A percentile compares a stretch with the other conserved stretches of the same genome.
phyloP scores from a whole-genome alignment of 2,113 vertebrate species.

The Pomatorhinus ruficollis region DNA sequence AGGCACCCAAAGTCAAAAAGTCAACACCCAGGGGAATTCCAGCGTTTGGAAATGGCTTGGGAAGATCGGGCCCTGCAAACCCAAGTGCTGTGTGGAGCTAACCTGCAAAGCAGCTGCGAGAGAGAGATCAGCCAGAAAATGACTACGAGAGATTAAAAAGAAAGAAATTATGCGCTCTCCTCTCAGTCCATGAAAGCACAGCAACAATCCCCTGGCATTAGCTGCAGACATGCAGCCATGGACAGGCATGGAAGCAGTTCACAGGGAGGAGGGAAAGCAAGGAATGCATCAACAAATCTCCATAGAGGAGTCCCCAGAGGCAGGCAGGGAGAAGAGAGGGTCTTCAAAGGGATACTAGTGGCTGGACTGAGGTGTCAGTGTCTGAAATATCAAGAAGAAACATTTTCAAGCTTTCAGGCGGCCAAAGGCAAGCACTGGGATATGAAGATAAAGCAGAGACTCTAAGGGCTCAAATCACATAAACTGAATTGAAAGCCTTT shows the following conservation, averaged over 20 bases:
- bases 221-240: not conserved
- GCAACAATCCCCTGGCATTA: not conserved
- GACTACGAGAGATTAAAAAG: not conserved
- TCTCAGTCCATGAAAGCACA: not conserved
- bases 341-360: not conserved
- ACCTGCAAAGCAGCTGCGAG: not conserved
- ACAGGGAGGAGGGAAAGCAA: not conserved
- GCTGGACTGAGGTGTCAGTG: not conserved
- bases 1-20: conserved; percentile 11
- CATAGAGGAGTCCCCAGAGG: not conserved
- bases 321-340: not conserved
- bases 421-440: not conserved
- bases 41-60: not conserved
- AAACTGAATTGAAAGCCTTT: not conserved
- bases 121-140: not conserved
- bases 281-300: not conserved
- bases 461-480: not conserved
- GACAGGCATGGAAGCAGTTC: not conserved
- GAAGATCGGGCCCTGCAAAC: not conserved
- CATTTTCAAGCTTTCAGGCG: not conserved
- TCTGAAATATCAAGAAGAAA: not conserved
- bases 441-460: not conserved
- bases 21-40: conserved; percentile 52
- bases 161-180: not conserved
- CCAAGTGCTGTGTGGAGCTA: not conserved